Base-by-base conservation (phyloP, 2,888 invertebrate genomes). In the Folsomia candida region DNA sequence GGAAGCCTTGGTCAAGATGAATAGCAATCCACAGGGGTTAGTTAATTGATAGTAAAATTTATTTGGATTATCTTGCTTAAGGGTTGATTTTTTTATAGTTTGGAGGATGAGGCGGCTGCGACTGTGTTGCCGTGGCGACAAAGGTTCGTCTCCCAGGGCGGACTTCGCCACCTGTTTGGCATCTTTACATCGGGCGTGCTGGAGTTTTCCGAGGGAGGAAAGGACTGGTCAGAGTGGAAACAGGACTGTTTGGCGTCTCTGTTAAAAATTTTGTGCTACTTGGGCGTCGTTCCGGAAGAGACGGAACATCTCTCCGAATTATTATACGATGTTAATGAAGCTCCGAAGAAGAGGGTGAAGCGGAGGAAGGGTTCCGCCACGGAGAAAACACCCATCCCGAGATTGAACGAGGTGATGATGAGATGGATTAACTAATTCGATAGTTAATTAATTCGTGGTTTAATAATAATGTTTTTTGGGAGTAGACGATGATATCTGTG, bases 221-320 rank as follows among this genome's bases (percentile, higher is more conserved):
- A 54, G 20, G 89, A 91, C 67, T 80, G 80, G 80, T 89, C 90
- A 80, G 93, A 96, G 84, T 97, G 97, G 97, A 90, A 94, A 68
- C 95, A 95, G 82, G 97, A 97, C 82, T 96, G 95, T 81, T 85
- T 97, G 28, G 94, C 95, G 2, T 89, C 92, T 77, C 84, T 97
- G 11, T 83, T 97, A 67, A 92, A 94, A 81, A 87, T 95, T 75
- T 85, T 96, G 9, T 94, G 93, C 83, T 90, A 94, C 74, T 87
- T 96, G 67, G 94, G 95, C 0, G 91, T 94, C 11, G 86, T 82
- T n/a, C 77, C 79, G 18, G 79, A 80, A 54, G 80, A 78, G 63
- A 78, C 77, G 1, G 79, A 79, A 24, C 78, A 75, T 70, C 67
- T 80, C 22, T 75, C 70, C 69, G 78, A 80, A 65, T 78, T 79